These are phyloP conservation scores for Leptoteleia sp. DNA, from an alignment of 1,140 invertebrate genomes.

Conservation along the genomic window DNA sequence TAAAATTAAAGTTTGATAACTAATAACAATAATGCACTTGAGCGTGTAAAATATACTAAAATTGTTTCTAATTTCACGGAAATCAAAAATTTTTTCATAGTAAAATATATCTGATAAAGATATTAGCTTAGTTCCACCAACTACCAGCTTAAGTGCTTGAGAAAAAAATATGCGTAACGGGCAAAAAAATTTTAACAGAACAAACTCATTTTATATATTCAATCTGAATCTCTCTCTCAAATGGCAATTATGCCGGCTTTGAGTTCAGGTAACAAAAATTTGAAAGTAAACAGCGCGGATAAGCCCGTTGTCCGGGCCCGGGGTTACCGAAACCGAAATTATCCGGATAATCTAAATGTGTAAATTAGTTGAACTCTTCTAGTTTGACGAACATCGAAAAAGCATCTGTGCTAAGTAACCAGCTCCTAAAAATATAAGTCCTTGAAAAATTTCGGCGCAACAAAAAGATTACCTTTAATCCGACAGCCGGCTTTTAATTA, in stretches of 20 bases:
- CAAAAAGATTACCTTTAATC: constrained; percentile 57
- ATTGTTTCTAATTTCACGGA: too few relatives aligned
- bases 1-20: too few relatives aligned
- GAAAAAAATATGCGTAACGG: constrained; percentile 11
- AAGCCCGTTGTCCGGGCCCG: constrained; percentile 41
- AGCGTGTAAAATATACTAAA: too few relatives aligned
- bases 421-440: constrained; percentile 43
- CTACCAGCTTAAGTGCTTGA: background rate
- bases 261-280: constrained; percentile 33
- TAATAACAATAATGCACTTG: too few relatives aligned
- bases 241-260: constrained; percentile 28
- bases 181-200: background rate
- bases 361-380: constrained; percentile 56
- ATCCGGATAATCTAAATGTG: constrained; percentile 60
- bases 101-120: background rate
- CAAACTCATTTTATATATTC: constrained; percentile 31
- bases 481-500: constrained; percentile 49
- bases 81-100: too few relatives aligned
- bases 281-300: constrained; percentile 32
- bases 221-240: constrained; percentile 27
- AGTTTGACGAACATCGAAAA: constrained; percentile 54
- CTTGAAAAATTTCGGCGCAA: constrained; percentile 41
- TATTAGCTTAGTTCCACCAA: background rate
- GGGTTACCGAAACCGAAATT: constrained; percentile 44
- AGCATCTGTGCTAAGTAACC: constrained; percentile 46